Evolutionary conservation across 2,888 invertebrate genomes (phyloP).

Genomic region (Aproaerema taeniolella): DNA sequence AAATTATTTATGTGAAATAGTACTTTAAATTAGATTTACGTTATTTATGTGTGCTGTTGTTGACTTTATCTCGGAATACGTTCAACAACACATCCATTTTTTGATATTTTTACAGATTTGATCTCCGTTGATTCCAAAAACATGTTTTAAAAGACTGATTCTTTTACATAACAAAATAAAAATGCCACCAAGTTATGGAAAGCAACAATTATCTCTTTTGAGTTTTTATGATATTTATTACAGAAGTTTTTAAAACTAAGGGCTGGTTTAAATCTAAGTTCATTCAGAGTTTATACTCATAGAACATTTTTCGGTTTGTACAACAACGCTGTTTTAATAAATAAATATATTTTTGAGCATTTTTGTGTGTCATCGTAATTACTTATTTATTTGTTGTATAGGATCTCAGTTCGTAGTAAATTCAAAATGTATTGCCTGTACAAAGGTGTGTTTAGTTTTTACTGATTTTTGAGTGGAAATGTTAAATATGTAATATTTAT

Average conservation of each 20-base stretch:
- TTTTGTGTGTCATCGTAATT: slow-evolving; percentile 42
- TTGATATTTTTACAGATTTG: slow-evolving; percentile 37
- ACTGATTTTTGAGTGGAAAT: slow-evolving; percentile 48
- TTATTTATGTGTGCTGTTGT: slow-evolving; percentile 38
- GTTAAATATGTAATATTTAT: slow-evolving; percentile 69
- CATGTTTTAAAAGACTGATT: slow-evolving; percentile 42
- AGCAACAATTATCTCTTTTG: no score
- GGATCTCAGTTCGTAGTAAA: slow-evolving; percentile 62
- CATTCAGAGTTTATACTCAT: no score
- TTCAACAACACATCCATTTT: slow-evolving; percentile 23
- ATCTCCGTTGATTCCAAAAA: slow-evolving; percentile 61
- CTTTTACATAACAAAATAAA: not conserved
- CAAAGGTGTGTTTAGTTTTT: slow-evolving; percentile 36
- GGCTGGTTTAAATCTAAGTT: no score
- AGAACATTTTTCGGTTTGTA: not conserved
- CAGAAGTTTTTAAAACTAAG: no score
- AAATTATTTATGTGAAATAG: slow-evolving; percentile 68
- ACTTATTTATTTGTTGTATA: slow-evolving; percentile 33
- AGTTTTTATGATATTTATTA: no score
- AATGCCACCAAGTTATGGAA: not conserved
- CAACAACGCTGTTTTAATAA: slow-evolving; percentile 11
- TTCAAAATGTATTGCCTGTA: slow-evolving; percentile 36
- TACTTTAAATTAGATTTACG: slow-evolving; percentile 49
- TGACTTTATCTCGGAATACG: slow-evolving; percentile 26
- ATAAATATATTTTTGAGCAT: slow-evolving; percentile 26